A percentile compares a stretch with the other conserved stretches of the same genome.
Evolutionary conservation across 2,888 invertebrate genomes (phyloP).

Genomic region (Scrobipalpa atriplicella): DNA sequence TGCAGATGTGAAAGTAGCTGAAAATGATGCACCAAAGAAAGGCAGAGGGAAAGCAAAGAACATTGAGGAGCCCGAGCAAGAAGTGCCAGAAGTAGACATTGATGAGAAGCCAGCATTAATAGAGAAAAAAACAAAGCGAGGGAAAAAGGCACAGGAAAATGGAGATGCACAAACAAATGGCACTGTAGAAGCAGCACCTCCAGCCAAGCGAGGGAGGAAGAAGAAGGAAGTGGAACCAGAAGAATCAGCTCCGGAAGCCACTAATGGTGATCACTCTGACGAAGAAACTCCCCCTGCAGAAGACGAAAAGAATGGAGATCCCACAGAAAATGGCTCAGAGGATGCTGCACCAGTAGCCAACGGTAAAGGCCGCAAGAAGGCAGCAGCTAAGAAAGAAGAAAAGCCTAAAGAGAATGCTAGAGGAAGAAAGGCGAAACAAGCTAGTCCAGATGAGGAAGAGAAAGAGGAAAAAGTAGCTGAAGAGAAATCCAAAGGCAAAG

Average conservation of each 20-base stretch:
- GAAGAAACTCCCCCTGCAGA: slow-evolving; percentile 58
- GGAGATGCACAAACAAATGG: slow-evolving; percentile 46
- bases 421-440: slow-evolving; percentile 60
- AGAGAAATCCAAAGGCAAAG: slow-evolving; percentile 60
- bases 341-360: slow-evolving; percentile 41
- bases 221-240: slow-evolving; percentile 52
- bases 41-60: slow-evolving; percentile 67
- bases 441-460: slow-evolving; percentile 41
- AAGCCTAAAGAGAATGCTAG: slow-evolving; percentile 53
- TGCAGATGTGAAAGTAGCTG: slow-evolving; percentile 60
- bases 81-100: slow-evolving; percentile 45
- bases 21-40: slow-evolving; percentile 66
- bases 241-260: slow-evolving; percentile 45
- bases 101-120: slow-evolving; percentile 42
- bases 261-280: slow-evolving; percentile 46
- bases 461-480: slow-evolving; percentile 41
- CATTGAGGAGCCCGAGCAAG: slow-evolving; percentile 46
- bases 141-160: slow-evolving; percentile 58
- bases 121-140: slow-evolving; percentile 60
- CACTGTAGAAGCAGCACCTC: slow-evolving; percentile 54
- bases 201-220: slow-evolving; percentile 66
- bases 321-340: slow-evolving; percentile 36
- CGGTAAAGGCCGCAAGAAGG: slow-evolving; percentile 64
- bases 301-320: slow-evolving; percentile 38
- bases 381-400: slow-evolving; percentile 58